phyloP scores from a whole-genome alignment of 2,113 vertebrate species.

The Motacilla alba region DNA sequence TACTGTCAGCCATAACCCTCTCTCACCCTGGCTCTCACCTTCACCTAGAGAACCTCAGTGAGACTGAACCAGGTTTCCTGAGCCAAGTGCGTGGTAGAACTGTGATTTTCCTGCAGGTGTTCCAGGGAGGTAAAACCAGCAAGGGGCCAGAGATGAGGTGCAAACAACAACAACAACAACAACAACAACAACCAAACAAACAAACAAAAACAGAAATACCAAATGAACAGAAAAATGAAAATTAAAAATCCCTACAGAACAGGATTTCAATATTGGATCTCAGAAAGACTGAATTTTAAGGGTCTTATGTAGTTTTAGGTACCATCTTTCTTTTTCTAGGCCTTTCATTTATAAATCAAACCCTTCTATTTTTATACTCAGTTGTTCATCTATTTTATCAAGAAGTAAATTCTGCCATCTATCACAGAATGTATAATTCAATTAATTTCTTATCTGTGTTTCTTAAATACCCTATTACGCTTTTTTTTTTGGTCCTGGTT shows the following conservation, averaged over 20 bases:
- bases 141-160: neutral
- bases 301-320: neutral
- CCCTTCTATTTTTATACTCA: neutral
- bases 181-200: neutral
- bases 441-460: neutral
- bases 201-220: too few species aligned
- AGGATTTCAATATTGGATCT: neutral
- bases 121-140: neutral
- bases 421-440: neutral
- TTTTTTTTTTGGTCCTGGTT: neutral
- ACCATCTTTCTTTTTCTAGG: neutral
- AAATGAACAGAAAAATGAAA: neutral
- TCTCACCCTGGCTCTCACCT: neutral
- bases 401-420: neutral
- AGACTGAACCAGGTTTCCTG: neutral
- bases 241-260: neutral
- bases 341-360: neutral
- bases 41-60: neutral
- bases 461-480: neutral
- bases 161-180: neutral
- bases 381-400: neutral
- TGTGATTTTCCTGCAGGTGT: neutral
- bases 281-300: neutral
- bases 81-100: accelerated
- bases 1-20: neutral